Conservation (phyloP, 1,140 invertebrate species). For the Mya arenaria region DNA sequence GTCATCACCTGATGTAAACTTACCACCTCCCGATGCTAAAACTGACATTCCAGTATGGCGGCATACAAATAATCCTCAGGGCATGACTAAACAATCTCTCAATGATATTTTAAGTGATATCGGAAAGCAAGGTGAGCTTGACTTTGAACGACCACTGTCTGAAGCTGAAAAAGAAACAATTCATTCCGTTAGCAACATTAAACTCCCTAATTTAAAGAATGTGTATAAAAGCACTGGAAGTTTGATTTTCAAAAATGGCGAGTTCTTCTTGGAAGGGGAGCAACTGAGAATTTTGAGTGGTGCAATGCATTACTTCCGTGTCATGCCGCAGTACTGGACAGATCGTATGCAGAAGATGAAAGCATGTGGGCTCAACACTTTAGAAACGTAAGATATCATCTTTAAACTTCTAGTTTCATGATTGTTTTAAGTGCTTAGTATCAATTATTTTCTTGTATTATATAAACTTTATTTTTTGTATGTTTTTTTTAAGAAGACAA, state of each 20-base stretch:
- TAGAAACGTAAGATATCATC: conserved; percentile 83
- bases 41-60: not conserved
- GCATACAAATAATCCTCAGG: conserved; percentile 29
- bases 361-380: conserved; percentile 82
- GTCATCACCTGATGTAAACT: too few species aligned
- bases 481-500: too few species aligned
- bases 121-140: not conserved
- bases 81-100: not conserved
- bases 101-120: conserved; percentile 12
- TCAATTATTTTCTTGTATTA: too few species aligned
- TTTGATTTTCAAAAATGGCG: conserved; percentile 59
- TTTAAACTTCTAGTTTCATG: too few species aligned
- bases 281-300: conserved; percentile 75
- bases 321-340: conserved; percentile 81
- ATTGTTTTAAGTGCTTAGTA: too few species aligned
- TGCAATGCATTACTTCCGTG: conserved; percentile 83
- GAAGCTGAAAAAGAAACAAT: not conserved
- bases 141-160: not conserved
- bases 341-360: conserved; percentile 82
- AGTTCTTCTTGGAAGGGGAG: conserved; percentile 67
- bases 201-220: not conserved
- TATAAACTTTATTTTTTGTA: too few species aligned
- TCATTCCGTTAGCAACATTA: not conserved
- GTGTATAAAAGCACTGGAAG: conserved; percentile 43
- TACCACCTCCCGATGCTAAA: not conserved